Percentiles rank a stretch among this genome's conserved stretches.
phyloP scores from a whole-genome alignment of 2,113 vertebrate species.

The Eidolon helvum region DNA sequence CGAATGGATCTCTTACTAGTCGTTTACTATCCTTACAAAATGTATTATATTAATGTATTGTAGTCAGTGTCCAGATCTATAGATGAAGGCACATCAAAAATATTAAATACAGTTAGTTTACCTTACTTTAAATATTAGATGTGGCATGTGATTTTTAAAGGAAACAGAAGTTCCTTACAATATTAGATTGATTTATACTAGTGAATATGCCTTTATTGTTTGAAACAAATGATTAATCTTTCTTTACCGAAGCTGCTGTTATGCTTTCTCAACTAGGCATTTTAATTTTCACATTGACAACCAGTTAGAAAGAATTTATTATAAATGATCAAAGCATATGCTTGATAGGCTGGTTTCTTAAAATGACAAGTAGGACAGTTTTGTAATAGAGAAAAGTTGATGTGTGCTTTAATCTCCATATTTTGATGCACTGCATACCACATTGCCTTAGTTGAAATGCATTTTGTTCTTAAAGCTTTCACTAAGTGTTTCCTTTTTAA shows the following conservation, averaged over 20 bases:
- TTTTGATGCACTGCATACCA: neutral
- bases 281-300: conserved; percentile 83
- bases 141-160: conserved; percentile 70
- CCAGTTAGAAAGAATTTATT: conserved; percentile 77
- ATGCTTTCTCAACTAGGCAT: conserved; percentile 70
- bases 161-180: conserved; percentile 64
- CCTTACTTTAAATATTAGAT: conserved; percentile 16
- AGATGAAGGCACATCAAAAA: neutral
- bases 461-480: neutral
- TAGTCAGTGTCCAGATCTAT: neutral
- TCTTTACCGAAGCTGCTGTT: conserved; percentile 57
- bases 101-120: neutral
- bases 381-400: conserved; percentile 37
- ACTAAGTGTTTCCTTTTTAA: conserved; percentile 51
- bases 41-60: neutral
- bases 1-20: conserved; percentile 53
- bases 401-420: conserved; percentile 18
- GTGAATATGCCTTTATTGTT: conserved; percentile 74
- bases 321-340: conserved; percentile 72
- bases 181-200: conserved; percentile 61
- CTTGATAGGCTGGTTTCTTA: conserved; percentile 55
- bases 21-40: conserved; percentile 66
- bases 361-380: conserved; percentile 59
- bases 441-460: neutral
- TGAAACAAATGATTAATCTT: conserved; percentile 75